Evolutionary conservation across 2,113 vertebrate genomes (phyloP).

Genomic region (Oreochromis spilurus): DNA sequence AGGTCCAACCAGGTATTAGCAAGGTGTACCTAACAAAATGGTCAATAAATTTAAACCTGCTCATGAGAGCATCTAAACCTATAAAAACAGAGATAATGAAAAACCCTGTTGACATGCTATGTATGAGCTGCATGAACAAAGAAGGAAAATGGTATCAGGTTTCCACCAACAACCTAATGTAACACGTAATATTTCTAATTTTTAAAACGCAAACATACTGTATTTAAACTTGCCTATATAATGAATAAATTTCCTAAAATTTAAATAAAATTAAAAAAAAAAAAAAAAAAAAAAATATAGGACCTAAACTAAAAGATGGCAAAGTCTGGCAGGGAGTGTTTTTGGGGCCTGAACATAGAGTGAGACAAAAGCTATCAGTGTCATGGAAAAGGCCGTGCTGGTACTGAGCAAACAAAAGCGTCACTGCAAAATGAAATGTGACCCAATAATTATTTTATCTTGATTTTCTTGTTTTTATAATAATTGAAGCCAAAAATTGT

Average conservation of each 20-base stretch:
- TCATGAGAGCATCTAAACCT: background rate
- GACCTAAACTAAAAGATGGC: background rate
- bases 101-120: background rate
- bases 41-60: background rate
- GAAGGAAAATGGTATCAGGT: background rate
- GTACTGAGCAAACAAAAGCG: background rate
- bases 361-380: background rate
- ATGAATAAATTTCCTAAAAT: background rate
- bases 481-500: background rate
- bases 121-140: background rate
- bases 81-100: background rate
- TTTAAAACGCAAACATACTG: background rate
- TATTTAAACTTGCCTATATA: background rate
- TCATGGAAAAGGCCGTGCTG: background rate
- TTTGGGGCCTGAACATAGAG: background rate
- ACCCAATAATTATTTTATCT: background rate
- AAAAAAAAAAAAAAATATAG: accelerated
- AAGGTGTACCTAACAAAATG: background rate
- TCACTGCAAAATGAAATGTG: background rate
- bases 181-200: background rate
- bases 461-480: background rate
- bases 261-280: accelerated
- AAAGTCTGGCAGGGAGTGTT: background rate
- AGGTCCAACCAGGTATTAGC: background rate
- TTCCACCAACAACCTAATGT: background rate